Conservation (phyloP, 2,797 vertebrate species). For the Cuniculus paca region DNA sequence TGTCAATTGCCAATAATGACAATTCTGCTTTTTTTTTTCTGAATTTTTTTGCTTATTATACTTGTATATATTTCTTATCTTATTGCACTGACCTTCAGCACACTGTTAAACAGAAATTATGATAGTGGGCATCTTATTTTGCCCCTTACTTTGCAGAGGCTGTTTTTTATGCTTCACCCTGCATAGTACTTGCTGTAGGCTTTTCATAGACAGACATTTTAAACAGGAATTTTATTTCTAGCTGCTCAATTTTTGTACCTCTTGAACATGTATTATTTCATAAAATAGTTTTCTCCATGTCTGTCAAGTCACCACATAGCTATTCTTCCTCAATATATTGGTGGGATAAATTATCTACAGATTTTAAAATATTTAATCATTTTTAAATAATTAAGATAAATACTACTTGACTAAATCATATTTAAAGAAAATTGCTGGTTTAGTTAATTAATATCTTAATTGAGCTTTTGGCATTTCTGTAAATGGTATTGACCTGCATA, state of each 20-base stretch:
- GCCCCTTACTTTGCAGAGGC: not conserved
- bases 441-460: constrained; percentile 10
- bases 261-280: not conserved
- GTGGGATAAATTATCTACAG: not conserved
- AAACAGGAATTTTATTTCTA: not conserved
- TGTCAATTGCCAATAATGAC: not conserved
- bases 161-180: not conserved
- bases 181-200: not conserved
- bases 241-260: not conserved
- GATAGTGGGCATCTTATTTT: not conserved
- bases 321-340: not conserved
- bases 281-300: not conserved
- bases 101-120: not conserved
- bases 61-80: not conserved
- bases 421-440: not conserved
- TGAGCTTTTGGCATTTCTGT: constrained; percentile 5
- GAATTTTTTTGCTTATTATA: not conserved
- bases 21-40: not conserved
- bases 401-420: not conserved
- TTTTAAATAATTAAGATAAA: constrained; percentile 7
- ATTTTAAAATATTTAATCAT: constrained; percentile 33
- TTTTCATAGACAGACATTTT: not conserved
- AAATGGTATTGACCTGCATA: not conserved
- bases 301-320: not conserved
- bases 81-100: not conserved